These are phyloP conservation scores for Gibbula magus DNA, from an alignment of 2,888 invertebrate genomes.

Conservation along the genomic window DNA sequence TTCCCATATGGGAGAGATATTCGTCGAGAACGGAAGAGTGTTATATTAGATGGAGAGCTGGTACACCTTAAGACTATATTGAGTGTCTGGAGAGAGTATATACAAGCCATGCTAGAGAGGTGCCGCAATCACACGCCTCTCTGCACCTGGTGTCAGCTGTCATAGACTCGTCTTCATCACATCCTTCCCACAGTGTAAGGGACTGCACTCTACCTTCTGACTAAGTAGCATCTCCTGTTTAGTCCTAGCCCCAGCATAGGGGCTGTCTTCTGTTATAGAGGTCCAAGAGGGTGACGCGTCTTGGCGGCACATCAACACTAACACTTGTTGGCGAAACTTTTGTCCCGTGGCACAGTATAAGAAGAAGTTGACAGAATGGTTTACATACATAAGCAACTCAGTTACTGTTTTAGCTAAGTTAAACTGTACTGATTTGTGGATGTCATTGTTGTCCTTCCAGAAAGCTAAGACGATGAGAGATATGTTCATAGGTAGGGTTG, in stretches of 20 bases:
- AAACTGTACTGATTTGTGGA: slow-evolving; percentile 45
- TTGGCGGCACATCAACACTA: slow-evolving; percentile 41
- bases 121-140: too few species aligned
- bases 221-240: background rate
- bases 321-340: slow-evolving; percentile 57
- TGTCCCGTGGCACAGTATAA: slow-evolving; percentile 65
- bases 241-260: background rate
- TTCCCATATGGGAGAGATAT: too few species aligned
- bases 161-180: background rate
- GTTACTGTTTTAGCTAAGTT: slow-evolving; percentile 62
- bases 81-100: too few species aligned
- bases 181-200: background rate
- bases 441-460: slow-evolving; percentile 38
- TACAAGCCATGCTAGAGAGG: too few species aligned
- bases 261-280: slow-evolving; percentile 21
- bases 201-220: slow-evolving; percentile 4
- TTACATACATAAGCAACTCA: slow-evolving; percentile 70
- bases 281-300: slow-evolving; percentile 13
- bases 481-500: slow-evolving; percentile 70
- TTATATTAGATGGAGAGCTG: too few species aligned
- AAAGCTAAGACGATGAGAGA: slow-evolving; percentile 55
- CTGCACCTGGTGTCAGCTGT: background rate
- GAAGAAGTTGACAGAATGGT: slow-evolving; percentile 71
- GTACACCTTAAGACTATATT: too few species aligned
- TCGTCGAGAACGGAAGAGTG: too few species aligned